These are phyloP conservation scores for Eupithecia subumbrata DNA, from an alignment of 2,888 invertebrate species.

Conservation along the genomic window DNA sequence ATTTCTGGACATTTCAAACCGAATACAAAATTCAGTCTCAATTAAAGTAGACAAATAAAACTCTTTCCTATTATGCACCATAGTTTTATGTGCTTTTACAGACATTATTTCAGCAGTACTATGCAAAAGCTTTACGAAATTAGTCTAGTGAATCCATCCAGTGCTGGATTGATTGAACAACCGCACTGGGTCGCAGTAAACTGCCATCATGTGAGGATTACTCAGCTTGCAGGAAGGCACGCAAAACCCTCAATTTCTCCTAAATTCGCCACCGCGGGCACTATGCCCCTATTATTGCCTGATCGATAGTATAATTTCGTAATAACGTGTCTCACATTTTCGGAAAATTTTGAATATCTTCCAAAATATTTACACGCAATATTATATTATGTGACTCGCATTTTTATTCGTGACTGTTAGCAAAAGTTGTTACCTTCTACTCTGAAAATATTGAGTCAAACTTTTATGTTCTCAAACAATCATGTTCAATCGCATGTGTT, in stretches of 20 bases:
- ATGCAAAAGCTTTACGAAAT: background rate
- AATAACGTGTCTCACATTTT: conserved; percentile 69
- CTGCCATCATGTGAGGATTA: conserved; percentile 60
- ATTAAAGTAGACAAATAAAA: no score
- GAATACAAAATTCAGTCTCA: no score
- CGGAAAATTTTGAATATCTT: conserved; percentile 51
- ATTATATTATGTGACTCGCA: conserved; percentile 25
- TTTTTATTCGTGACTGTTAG: conserved; percentile 1
- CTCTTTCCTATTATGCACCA: no score
- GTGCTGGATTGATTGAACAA: background rate
- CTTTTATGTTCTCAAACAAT: no score
- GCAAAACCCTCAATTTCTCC: conserved; percentile 77
- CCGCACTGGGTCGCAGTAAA: background rate
- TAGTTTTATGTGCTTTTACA: background rate
- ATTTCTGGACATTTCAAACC: background rate
- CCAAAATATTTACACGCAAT: conserved; percentile 37
- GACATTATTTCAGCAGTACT: background rate
- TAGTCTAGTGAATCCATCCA: background rate
- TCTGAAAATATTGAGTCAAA: background rate
- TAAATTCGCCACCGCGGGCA: conserved; percentile 78
- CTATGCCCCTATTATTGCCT: conserved; percentile 74
- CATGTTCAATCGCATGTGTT: no score
- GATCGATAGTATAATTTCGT: conserved; percentile 81
- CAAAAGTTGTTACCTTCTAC: background rate
- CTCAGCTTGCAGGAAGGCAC: conserved; percentile 69